A percentile compares a stretch with the other conserved stretches of the same genome.
Conservation (phyloP, 2,888 invertebrate species). For the Dryadula phaetusa region DNA sequence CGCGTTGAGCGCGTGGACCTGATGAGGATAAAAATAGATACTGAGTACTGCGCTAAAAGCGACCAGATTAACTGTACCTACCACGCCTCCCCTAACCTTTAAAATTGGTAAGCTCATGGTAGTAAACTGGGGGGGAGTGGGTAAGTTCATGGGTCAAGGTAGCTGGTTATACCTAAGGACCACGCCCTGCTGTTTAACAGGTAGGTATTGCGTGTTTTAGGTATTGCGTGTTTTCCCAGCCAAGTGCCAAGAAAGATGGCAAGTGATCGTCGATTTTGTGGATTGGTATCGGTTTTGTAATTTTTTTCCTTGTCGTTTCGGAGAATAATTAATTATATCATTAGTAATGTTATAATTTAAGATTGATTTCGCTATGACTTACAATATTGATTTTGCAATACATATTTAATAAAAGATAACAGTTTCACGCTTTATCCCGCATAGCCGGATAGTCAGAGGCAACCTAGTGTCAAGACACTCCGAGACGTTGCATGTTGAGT, state of each 20-base stretch:
- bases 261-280: slow-evolving; percentile 2
- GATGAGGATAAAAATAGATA: slow-evolving; percentile 75
- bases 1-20: slow-evolving; percentile 72
- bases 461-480: no score
- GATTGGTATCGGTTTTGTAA: background rate
- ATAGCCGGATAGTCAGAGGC: no score
- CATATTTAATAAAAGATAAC: no score
- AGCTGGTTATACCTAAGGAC: slow-evolving; percentile 56
- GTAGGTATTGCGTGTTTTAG: slow-evolving; percentile 33
- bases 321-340: background rate
- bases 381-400: no score
- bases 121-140: slow-evolving; percentile 40
- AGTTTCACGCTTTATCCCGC: no score
- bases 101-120: slow-evolving; percentile 21
- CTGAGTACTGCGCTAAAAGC: slow-evolving; percentile 55
- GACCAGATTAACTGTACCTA: slow-evolving; percentile 56
- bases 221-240: slow-evolving; percentile 33
- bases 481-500: no score
- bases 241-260: no score
- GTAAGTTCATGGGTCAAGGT: slow-evolving; percentile 51
- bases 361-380: no score
- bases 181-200: slow-evolving; percentile 72
- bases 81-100: slow-evolving; percentile 47
- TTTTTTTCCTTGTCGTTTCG: background rate
- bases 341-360: no score